Evolutionary conservation across 2,113 vertebrate species (phyloP), one percentile per base, ranked within the genome.

Genomic region (Corythornis cristatus): DNA sequence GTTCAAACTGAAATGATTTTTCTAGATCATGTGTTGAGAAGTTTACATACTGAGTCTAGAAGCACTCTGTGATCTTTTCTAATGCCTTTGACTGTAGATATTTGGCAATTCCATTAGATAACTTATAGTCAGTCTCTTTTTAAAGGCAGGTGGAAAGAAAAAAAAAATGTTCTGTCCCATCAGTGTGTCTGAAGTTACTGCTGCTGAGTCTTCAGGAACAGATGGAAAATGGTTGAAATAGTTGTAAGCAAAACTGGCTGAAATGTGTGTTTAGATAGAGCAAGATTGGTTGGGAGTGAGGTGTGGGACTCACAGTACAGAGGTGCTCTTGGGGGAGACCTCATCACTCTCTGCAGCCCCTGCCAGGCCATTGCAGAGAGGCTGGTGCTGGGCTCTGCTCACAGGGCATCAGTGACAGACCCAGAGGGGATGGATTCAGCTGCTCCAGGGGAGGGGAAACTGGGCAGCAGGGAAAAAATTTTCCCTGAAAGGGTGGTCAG

Each of bases 231-330:
- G 40, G 73, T 81, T 93, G 86, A 81, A 90, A 75, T 23, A 75
- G 79, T 77, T 89, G 73, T 86, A 86, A 78, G 72, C 9, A 85
- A 93, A 95, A 81, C 56, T 88, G 75, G 76, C 84, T 95, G 93
- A 91, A 93, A 81, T 61, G 35, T 31, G n/a, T 79, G 78, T 84
- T 95, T 64, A 83, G 91, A 54, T 88, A 71, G 62, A 82, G 45
- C 18, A 48, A 91, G 61, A 89, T 68, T 66, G 53, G 57, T 89
- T 91, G 68, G 61, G 82, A 95, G 82, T 72, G 87, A 92, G 71
- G 77, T 66, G 85, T 71, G 82, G 78, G 78, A 94, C 82, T 83
- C 89, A 42, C 84, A 93, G 75, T 79, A 88, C 87, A 96, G 93
- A 93, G 93, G 89, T 95, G 89, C 68, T 92, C 93, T 37, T 10